phyloP scores from a whole-genome alignment of 2,113 vertebrate genomes.

The Takifugu bimaculatus region DNA sequence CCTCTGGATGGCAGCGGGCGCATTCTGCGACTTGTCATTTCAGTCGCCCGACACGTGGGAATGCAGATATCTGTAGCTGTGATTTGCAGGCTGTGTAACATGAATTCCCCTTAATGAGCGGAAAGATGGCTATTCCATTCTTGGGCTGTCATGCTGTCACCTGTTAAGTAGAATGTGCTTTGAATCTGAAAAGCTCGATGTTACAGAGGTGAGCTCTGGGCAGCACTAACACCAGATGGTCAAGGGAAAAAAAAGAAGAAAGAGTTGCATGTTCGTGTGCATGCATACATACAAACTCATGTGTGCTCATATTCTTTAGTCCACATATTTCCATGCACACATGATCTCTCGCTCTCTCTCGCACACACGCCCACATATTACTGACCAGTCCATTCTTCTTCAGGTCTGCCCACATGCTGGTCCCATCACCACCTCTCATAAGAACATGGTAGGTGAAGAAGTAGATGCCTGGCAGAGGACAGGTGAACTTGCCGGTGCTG shows the following conservation, averaged over 20 bases:
- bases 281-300: conserved; percentile 31
- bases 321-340: conserved; percentile 1
- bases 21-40: conserved; percentile 72
- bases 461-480: conserved; percentile 92
- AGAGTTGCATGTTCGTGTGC: conserved; percentile 30
- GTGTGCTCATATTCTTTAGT: conserved; percentile 16
- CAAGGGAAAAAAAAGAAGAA: conserved; percentile 22
- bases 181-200: conserved; percentile 64
- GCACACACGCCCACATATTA: conserved; percentile 19
- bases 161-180: conserved; percentile 62
- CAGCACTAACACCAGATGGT: conserved; percentile 35
- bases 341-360: neutral
- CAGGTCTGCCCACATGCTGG: conserved; percentile 96
- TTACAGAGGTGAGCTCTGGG: conserved; percentile 49
- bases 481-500: conserved; percentile 94
- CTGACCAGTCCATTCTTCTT: conserved; percentile 94
- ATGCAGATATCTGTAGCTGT: conserved; percentile 61
- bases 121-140: conserved; percentile 54
- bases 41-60: conserved; percentile 46
- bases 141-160: conserved; percentile 55
- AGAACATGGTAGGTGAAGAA: conserved; percentile 98
- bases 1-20: conserved; percentile 37
- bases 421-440: conserved; percentile 94
- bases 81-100: conserved; percentile 48
- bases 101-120: conserved; percentile 65